A percentile compares a stretch with the other conserved stretches of the same genome.
Evolutionary conservation across 2,888 invertebrate species (phyloP).

Genomic region (Prenolepis imparis): DNA sequence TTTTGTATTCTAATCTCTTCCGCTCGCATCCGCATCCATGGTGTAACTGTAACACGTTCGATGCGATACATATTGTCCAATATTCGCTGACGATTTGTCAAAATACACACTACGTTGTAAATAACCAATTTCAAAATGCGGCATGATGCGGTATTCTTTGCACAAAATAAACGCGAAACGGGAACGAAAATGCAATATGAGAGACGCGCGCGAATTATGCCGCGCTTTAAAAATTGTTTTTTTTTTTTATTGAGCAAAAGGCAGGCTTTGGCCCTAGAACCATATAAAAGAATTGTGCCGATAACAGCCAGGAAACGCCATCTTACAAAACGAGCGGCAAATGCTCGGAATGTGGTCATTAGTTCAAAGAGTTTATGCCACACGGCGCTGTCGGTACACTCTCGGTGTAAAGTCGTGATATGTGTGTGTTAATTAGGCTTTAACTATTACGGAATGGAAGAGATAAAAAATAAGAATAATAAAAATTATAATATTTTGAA

Average conservation of each 20-base stretch:
- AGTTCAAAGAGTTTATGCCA: slow-evolving; percentile 67
- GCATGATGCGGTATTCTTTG: not conserved
- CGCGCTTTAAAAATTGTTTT: not conserved
- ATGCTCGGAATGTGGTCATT: slow-evolving; percentile 54
- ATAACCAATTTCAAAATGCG: not conserved
- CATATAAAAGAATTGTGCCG: not conserved
- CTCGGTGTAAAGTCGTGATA: slow-evolving; percentile 23
- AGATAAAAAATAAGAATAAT: not conserved
- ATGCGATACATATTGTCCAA: slow-evolving; percentile 67
- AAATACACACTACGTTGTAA: not conserved
- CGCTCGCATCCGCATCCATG: slow-evolving; percentile 76
- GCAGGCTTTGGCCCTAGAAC: no score
- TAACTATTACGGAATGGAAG: no score
- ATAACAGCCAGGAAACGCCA: slow-evolving; percentile 67
- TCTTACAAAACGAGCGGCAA: slow-evolving; percentile 69
- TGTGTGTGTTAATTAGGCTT: not conserved
- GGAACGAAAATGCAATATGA: not conserved
- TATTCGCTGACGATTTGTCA: not conserved
- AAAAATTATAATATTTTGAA: not conserved
- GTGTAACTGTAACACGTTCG: slow-evolving; percentile 73
- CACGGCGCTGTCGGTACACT: slow-evolving; percentile 71
- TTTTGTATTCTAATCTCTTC: slow-evolving; percentile 65
- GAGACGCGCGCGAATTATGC: not conserved
- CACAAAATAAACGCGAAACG: slow-evolving; percentile 16
- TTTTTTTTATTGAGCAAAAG: no score